These are phyloP conservation scores for Caenorhabditis sp. DNA, from an alignment of 2,888 invertebrate species.

Conservation along the genomic window DNA sequence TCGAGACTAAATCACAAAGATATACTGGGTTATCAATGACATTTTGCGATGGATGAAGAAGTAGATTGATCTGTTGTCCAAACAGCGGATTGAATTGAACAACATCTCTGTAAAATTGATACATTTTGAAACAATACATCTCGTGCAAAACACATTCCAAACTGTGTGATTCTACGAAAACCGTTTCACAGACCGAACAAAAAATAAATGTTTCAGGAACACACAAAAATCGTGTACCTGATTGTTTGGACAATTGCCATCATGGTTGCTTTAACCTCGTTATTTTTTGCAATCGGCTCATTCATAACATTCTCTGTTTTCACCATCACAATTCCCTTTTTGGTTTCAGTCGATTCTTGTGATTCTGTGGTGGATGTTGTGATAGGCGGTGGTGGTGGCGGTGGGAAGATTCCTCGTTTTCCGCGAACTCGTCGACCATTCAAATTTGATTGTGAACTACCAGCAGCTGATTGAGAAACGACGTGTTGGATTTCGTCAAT, in stretches of 20 bases:
- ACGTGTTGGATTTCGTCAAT: slow-evolving; percentile 19
- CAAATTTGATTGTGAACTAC: neutral
- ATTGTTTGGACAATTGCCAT: slow-evolving; percentile 67
- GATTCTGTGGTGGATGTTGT: slow-evolving; percentile 7
- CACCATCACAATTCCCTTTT: slow-evolving; percentile 28
- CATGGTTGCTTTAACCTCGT: slow-evolving; percentile 56
- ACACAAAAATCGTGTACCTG: no score
- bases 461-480: neutral
- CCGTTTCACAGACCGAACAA: no score
- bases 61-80: slow-evolving; percentile 91
- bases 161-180: no score
- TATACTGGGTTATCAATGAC: slow-evolving; percentile 98
- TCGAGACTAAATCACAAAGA: slow-evolving; percentile 85
- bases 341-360: slow-evolving; percentile 4
- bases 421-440: slow-evolving; percentile 28
- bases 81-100: slow-evolving; percentile 94
- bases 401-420: slow-evolving; percentile 7
- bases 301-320: slow-evolving; percentile 62
- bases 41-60: slow-evolving; percentile 93
- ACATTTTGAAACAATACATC: no score
- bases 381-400: slow-evolving; percentile 10
- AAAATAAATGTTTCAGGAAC: no score
- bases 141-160: no score
- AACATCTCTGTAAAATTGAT: slow-evolving; percentile 79
- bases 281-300: slow-evolving; percentile 50